Conservation (phyloP, 2,113 vertebrate genomes). For the Grammomys surdaster region DNA sequence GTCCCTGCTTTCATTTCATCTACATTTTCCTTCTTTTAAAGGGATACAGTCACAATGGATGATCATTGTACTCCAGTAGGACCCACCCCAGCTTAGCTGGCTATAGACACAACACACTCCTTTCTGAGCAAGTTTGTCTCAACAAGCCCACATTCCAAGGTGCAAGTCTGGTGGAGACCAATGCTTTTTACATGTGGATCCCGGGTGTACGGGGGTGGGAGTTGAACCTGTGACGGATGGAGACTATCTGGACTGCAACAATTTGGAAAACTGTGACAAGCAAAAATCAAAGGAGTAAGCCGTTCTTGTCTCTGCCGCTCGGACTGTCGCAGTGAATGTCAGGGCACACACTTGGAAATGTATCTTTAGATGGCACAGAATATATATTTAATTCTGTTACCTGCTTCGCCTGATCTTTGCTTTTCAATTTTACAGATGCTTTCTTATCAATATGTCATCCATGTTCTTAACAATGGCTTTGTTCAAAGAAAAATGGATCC, state of each 20-base stretch:
- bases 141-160: neutral
- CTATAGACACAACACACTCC: rapidly evolving
- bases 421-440: neutral
- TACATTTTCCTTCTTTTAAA: rapidly evolving
- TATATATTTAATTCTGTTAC: rapidly evolving
- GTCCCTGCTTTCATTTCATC: neutral
- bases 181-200: neutral
- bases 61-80: rapidly evolving
- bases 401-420: neutral
- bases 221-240: no score
- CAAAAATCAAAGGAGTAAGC: neutral
- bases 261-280: neutral
- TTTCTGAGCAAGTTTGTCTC: neutral
- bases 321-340: rapidly evolving
- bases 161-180: neutral
- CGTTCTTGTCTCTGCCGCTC: rapidly evolving
- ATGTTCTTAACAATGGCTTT: neutral
- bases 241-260: rapidly evolving
- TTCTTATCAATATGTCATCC: neutral
- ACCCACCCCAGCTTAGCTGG: neutral
- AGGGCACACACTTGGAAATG: neutral
- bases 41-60: neutral
- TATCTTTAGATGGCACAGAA: neutral
- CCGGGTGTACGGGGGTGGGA: no score
- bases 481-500: rapidly evolving